Conservation (phyloP, 2,888 invertebrate species). For the Tinea trinotella region DNA sequence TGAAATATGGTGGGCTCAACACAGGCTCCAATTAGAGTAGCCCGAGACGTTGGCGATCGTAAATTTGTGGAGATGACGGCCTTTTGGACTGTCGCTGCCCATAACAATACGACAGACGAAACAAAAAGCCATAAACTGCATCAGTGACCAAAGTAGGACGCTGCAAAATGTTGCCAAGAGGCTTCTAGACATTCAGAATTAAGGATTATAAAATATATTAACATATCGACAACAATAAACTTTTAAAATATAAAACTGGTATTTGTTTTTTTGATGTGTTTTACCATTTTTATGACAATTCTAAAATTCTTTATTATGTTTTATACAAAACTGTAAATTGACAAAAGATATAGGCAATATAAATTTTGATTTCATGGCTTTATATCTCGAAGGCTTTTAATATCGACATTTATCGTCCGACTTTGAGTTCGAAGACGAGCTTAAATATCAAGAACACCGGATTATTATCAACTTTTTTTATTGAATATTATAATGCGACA, state of each 20-base stretch:
- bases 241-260: not conserved
- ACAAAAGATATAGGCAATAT: not conserved
- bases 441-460: not conserved
- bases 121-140: not conserved
- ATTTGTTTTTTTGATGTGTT: not conserved
- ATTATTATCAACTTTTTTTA: not conserved
- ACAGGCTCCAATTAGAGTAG: slow-evolving; percentile 33
- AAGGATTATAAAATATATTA: not conserved
- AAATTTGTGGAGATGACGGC: slow-evolving; percentile 40
- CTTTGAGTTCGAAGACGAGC: not conserved
- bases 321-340: slow-evolving; percentile 6
- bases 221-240: not conserved
- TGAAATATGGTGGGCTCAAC: slow-evolving; percentile 28
- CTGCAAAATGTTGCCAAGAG: not conserved
- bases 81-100: slow-evolving; percentile 2
- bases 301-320: slow-evolving; percentile 7
- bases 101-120: slow-evolving; percentile 25
- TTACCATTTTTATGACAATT: slow-evolving; percentile 1
- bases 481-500: not conserved
- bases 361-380: not conserved
- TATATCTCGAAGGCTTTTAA: not conserved
- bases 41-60: slow-evolving; percentile 33
- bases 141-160: not conserved
- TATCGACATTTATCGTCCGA: not conserved
- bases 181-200: not conserved